Evolutionary conservation across 2,113 vertebrate genomes (phyloP), one percentile per base, ranked within the genome.

Genomic region (Lycocorax pyrrhopterus): DNA sequence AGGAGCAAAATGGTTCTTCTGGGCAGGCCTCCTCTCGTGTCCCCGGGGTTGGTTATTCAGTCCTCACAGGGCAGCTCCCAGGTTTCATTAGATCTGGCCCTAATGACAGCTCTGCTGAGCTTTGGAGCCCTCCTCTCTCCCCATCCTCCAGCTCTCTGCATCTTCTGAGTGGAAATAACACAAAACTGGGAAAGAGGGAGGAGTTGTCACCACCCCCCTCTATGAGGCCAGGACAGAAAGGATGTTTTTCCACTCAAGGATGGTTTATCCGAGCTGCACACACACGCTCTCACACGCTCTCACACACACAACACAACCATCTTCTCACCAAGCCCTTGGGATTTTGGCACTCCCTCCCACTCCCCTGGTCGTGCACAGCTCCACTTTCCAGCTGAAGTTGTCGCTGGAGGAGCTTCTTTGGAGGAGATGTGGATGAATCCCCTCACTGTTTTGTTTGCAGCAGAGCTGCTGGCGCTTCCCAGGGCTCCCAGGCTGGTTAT

Each of bases 21-120:
- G 27, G 53, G 26, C 64, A 84, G 29, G 19, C 23, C 8, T 39
- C 56, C 30, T 37, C 25, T 33, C 0, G 0, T 20, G 2, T 17
- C 41, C 2, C 2, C 52, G 13, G 49, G 15, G 7, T 4, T 49
- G 46, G 56, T 59, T 6, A 25, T 32, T 49, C 33, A 78, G 5
- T 15, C 52, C 59, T 25, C n/a, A 37, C 46, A 75, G 56, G 20
- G 47, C 41, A 71, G 46, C 32, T 75, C 12, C 1, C 33, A 39
- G n/a, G 12, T 56, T 33, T 59, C 20, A 3, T 26, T 23, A 47
- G 59, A 10, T 12, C 39, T 60, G 71, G 25, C 23, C 41, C 23
- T 30, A 22, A 53, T 3, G 35, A 47, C 21, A 72, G 62, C 62
- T 87, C 89, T 67, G 10, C 25, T 51, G 60, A 85, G 87, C 55